Evolutionary conservation across 2,888 invertebrate species (phyloP), one percentile per base, ranked within the genome.

Genomic region (Beris chalybata): DNA sequence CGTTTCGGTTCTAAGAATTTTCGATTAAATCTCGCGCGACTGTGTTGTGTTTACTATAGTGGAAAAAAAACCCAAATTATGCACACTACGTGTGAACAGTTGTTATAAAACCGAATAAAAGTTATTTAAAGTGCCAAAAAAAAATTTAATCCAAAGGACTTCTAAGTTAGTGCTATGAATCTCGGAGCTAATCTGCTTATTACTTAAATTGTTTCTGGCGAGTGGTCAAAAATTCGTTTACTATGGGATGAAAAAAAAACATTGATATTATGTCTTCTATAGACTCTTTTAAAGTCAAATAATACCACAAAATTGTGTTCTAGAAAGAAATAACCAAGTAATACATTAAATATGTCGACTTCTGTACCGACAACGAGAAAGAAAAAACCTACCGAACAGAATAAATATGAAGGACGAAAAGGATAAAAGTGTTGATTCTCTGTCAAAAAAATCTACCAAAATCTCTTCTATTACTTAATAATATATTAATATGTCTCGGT

Each of bases 291-390:
- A 61, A 61, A 59, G 38, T n/a, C 50, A 31, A 61, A 61, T 61
- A 50, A 61, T 38, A 61, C 61, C 61, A 61, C 61, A 38, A 61
- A 61, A 61, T 61, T 61, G 61, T 61, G 61, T 61, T 61, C 61
- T 61, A 61, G 50, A 61, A 61, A 61, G 50, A 61, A 52, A 1
- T 38, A 38, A 52, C 43, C 13, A 61, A 61, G 52, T 50, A 50
- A 61, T 61, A 50, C 50, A 61, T 61, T 50, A 61, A 61, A 52
- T 38, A 61, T 61, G 61, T 43, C 61, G 22, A 50, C 50, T 38
- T 3, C 9, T 38, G 3, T 9, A 38, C 5, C 22, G 9, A 50
- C 38, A 52, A 38, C 61, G 50, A 52, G 38, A 50, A 15, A 50
- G 6, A 50, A 50, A 43, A 50, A 52, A 22, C 50, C 61, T 22